Evolutionary conservation across 2,113 vertebrate genomes (phyloP).

Genomic region (Hoplias malabaricus): DNA sequence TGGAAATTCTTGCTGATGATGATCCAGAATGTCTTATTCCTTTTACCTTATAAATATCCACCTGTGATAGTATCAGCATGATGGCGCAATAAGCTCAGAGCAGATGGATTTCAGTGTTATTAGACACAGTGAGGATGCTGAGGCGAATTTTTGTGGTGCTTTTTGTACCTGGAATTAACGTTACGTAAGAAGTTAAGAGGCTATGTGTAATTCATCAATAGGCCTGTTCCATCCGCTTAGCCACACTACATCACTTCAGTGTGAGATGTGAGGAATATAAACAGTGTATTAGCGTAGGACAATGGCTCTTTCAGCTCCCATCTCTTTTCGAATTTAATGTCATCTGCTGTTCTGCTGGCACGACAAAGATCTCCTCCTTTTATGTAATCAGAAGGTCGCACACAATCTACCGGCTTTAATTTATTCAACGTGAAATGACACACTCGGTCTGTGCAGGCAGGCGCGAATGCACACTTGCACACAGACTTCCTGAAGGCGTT

Average conservation of each 20-base stretch:
- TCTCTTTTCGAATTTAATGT: background rate
- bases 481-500: constrained; percentile 5
- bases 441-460: constrained; percentile 12
- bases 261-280: constrained; percentile 10
- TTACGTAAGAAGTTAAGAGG: background rate
- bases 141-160: background rate
- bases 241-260: background rate
- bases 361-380: constrained; percentile 2
- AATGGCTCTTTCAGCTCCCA: constrained; percentile 2
- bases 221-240: constrained; percentile 10
- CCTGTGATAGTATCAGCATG: background rate
- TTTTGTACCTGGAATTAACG: background rate
- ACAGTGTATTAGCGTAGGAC: constrained; percentile 15
- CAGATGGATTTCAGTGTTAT: background rate
- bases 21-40: background rate
- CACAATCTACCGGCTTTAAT: constrained; percentile 28
- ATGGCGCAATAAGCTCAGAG: background rate
- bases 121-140: background rate
- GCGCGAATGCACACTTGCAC: background rate
- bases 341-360: background rate
- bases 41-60: background rate
- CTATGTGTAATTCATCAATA: background rate
- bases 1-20: background rate
- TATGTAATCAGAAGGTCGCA: constrained; percentile 23
- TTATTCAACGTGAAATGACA: constrained; percentile 36